Base-by-base conservation (phyloP, 2,113 vertebrate species). In the Amphiprion percula region DNA sequence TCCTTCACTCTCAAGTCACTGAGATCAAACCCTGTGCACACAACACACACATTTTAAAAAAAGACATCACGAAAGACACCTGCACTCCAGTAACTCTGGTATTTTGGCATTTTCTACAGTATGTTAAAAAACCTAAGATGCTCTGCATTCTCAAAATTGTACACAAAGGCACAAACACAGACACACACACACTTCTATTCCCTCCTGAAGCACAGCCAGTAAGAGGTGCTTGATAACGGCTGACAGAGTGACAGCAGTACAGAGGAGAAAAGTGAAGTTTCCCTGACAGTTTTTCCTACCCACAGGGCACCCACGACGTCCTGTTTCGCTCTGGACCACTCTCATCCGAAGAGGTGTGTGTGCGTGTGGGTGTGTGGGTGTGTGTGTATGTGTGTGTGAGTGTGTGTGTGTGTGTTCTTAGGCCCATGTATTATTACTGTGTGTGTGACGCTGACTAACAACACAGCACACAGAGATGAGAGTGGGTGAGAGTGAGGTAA, bases 201-300 rank as follows among this genome's bases (percentile, higher is more conserved):
- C 54, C 33, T 69, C 65, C 77, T 78, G 52, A 63, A 72, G 62
- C 55, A 44, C 47, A 71, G 76, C 49, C 24, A 73, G 56, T 68
- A 54, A 84, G 54, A 83, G 63, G 65, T 59, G 71, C 79, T 84
- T 88, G 84, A 87, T 87, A 78, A 82, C 68, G 77, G 81, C 82
- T 83, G 84, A 88, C 82, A 80, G 80, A 83, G 81, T 62, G 67
- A 86, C 85, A 81, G 60, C 28, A 76, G 46, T 44, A 83, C 55
- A 80, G 74, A 79, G 55, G 47, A 84, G 76, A 58, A 86, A 73
- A 87, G 58, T 73, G 74, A 89, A 85, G 64, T 83, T 85, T 87
- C 63, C 24, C 69, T 76, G 85, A 86, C 85, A 83, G 73, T 76
- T 85, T 79, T 56, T 80, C 49, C 67, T 71, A 46, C 80, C 83